These are phyloP conservation scores for Cyprinus carpio DNA, from an alignment of 2,113 vertebrate genomes.

Conservation along the genomic window DNA sequence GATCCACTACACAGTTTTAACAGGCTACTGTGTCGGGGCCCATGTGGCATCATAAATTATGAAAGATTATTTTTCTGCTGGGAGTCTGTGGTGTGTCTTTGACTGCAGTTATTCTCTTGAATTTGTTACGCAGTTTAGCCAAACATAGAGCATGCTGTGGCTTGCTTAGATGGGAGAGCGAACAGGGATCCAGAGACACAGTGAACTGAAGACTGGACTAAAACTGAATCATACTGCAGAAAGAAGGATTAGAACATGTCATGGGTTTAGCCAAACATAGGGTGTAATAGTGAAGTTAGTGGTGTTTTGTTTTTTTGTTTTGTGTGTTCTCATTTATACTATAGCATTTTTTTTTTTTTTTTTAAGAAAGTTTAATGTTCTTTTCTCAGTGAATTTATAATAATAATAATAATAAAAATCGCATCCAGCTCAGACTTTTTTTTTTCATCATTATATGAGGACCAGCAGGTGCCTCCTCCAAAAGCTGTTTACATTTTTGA, in stretches of 20 bases:
- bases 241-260: conserved; percentile 2
- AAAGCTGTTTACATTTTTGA: conserved; percentile 33
- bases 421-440: background rate
- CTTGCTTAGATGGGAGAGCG: conserved; percentile 8
- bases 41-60: conserved; percentile 76
- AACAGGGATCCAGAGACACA: conserved; percentile 5
- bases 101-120: conserved; percentile 65
- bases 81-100: conserved; percentile 69
- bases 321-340: background rate
- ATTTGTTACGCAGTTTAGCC: conserved; percentile 80
- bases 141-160: conserved; percentile 67
- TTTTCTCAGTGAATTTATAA: background rate
- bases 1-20: conserved; percentile 31
- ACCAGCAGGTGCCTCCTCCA: conserved; percentile 33
- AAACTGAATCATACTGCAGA: background rate
- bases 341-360: background rate
- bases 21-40: conserved; percentile 64
- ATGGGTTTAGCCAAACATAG: no score
- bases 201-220: background rate
- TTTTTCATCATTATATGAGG: background rate
- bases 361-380: background rate
- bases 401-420: background rate
- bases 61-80: conserved; percentile 72
- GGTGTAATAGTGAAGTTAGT: no score
- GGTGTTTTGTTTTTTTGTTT: no score